Evolutionary conservation across 2,797 vertebrate species (phyloP), one percentile per base, ranked within the genome.

Genomic region (Mus caroli): DNA sequence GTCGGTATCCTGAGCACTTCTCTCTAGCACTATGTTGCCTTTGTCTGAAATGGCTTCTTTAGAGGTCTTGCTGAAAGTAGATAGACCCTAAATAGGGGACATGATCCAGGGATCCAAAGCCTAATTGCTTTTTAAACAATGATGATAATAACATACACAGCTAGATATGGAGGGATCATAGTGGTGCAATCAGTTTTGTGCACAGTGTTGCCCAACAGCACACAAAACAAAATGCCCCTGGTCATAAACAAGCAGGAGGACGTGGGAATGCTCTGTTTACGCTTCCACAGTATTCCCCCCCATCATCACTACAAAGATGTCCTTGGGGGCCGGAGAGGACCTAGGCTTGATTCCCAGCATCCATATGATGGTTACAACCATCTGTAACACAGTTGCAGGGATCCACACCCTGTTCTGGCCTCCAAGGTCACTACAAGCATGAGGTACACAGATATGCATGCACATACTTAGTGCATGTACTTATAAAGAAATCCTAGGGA

Each of bases 271-370:
- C 24, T n/a, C 46, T 50, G 31, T 37, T 64, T 20, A 58, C 14
- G 60, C 26, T 71, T 69, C 73, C 90, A 3, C 10, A 46, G 46
- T 26, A 10, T 8, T 78, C 77, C 37, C 20, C 56, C 46, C 71
- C 62, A 22, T 93, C 62, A 19, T 69, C 77, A 34, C 88, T 69
- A 64, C 62, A 79, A 80, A 93, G 67, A 95, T 88, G n/a, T 31
- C 60, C 14, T n/a, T n/a, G 28, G 6, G 60, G 31, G 31, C 62
- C n/a, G 19, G 83, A 52, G 31, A 85, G 58, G 26, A 20, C 58
- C 58, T 20, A 17, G 58, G 40, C 64, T 62, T 84, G 40, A 64
- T 64, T 84, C 82, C 37, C 26, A 84, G 17, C 58, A 31, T 17
- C 82, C 60, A 64, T 3, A 6, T 84, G 60, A 14, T 34, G 28